Percentiles rank a stretch among this genome's conserved stretches.
phyloP scores from a whole-genome alignment of 2,113 vertebrate species.

The Pagrus major region DNA sequence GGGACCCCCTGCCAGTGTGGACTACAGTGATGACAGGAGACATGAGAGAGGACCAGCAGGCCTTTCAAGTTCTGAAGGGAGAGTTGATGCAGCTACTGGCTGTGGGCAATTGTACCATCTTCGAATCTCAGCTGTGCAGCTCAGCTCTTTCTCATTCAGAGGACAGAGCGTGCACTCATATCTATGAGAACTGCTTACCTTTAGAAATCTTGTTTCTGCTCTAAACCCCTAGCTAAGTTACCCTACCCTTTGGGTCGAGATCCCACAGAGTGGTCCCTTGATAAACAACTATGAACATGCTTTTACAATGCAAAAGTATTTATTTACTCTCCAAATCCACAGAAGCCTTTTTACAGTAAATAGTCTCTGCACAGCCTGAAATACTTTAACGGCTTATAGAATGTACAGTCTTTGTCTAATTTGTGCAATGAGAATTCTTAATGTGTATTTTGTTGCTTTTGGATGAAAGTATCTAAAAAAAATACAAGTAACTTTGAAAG shows the following conservation, averaged over 20 bases:
- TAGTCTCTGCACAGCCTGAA: background rate
- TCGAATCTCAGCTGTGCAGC: slow-evolving; percentile 44
- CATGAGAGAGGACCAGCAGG: slow-evolving; percentile 75
- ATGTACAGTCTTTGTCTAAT: background rate
- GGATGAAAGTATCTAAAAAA: slow-evolving; percentile 26
- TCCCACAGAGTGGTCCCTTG: background rate
- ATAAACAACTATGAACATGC: slow-evolving; percentile 38
- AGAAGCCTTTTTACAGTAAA: background rate
- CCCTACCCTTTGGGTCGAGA: slow-evolving; percentile 49
- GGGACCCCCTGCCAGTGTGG: slow-evolving; percentile 68
- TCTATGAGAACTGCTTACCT: slow-evolving; percentile 47
- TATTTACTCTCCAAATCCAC: background rate
- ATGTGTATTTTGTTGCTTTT: slow-evolving; percentile 2
- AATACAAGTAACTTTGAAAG: background rate
- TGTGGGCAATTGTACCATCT: slow-evolving; percentile 64
- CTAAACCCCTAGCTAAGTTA: slow-evolving; percentile 39
- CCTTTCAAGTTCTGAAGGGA: slow-evolving; percentile 69
- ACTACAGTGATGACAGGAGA: slow-evolving; percentile 74
- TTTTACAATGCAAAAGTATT: slow-evolving; percentile 7
- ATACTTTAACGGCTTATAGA: background rate
- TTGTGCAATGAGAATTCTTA: background rate
- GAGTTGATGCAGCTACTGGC: slow-evolving; percentile 67
- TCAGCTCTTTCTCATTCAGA: slow-evolving; percentile 43
- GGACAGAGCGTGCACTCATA: slow-evolving; percentile 33
- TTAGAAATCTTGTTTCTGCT: slow-evolving; percentile 58